Conservation (phyloP, 2,888 invertebrate genomes). For the Sminthurinus aureus region DNA sequence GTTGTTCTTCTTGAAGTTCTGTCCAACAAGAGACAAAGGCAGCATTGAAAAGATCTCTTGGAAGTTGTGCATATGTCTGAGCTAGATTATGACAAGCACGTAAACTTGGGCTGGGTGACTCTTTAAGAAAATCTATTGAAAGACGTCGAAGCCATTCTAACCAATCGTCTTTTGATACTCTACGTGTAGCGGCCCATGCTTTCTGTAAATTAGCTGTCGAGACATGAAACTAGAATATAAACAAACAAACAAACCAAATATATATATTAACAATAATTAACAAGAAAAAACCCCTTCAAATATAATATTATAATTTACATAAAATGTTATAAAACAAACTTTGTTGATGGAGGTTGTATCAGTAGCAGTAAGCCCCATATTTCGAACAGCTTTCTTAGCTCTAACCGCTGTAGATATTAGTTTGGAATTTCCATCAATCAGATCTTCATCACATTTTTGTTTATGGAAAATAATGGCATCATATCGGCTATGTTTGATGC, state of each 20-base stretch:
- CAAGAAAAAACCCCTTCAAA: too few species aligned
- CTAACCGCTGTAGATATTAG: slow-evolving; percentile 42
- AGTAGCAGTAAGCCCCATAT: slow-evolving; percentile 70
- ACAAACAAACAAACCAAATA: not conserved
- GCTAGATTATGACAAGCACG: slow-evolving; percentile 91
- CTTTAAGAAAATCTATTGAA: slow-evolving; percentile 91
- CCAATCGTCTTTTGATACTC: slow-evolving; percentile 99
- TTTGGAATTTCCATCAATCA: slow-evolving; percentile 51
- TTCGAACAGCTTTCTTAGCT: slow-evolving; percentile 38
- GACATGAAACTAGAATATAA: slow-evolving; percentile 71
- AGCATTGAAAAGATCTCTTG: slow-evolving; percentile 96
- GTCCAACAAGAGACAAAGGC: slow-evolving; percentile 99
- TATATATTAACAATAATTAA: slow-evolving; percentile 1
- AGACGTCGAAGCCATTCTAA: slow-evolving; percentile 93
- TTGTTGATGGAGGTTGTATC: slow-evolving; percentile 80
- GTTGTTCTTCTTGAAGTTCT: slow-evolving; percentile 81
- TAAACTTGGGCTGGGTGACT: slow-evolving; percentile 93
- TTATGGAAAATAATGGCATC: slow-evolving; percentile 71
- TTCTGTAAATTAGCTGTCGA: slow-evolving; percentile 84
- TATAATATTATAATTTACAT: too few species aligned
- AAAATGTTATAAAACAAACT: too few species aligned
- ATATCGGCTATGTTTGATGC: slow-evolving; percentile 78
- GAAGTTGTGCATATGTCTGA: slow-evolving; percentile 93
- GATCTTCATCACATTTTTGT: slow-evolving; percentile 63
- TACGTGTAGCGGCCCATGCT: slow-evolving; percentile 89